These are phyloP conservation scores for Gambusia affinis DNA, from an alignment of 2,113 vertebrate genomes.

Conservation along the genomic window DNA sequence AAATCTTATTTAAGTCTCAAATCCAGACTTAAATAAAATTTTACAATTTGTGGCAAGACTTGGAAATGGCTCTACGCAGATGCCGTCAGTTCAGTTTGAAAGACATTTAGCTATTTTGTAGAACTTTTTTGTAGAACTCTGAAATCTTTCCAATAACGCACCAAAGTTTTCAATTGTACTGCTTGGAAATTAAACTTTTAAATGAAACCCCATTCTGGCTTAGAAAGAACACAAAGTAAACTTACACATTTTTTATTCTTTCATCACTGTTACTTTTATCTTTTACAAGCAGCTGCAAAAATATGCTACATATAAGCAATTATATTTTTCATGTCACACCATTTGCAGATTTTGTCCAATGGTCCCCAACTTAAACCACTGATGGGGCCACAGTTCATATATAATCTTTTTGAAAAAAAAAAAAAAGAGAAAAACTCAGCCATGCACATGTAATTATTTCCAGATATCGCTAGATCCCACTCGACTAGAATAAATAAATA, in stretches of 20 bases:
- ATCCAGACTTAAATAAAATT: background rate
- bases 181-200: too few species aligned
- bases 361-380: too few species aligned
- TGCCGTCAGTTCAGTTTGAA: background rate
- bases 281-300: background rate
- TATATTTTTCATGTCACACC: background rate
- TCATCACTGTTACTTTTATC: background rate
- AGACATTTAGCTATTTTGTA: background rate
- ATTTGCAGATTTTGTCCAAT: background rate
- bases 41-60: background rate
- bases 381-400: background rate
- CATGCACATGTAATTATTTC: background rate
- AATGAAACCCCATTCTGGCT: background rate
- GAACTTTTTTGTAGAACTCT: background rate
- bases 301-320: background rate
- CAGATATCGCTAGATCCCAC: background rate
- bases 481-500: background rate
- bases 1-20: background rate
- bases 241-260: background rate
- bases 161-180: too few species aligned
- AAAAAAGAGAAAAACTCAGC: background rate
- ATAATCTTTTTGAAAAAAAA: background rate
- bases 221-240: background rate
- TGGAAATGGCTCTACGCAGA: background rate
- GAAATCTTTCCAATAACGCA: too few species aligned